These are phyloP conservation scores for Hemithea aestivaria DNA, from an alignment of 2,888 invertebrate genomes.

Conservation along the genomic window DNA sequence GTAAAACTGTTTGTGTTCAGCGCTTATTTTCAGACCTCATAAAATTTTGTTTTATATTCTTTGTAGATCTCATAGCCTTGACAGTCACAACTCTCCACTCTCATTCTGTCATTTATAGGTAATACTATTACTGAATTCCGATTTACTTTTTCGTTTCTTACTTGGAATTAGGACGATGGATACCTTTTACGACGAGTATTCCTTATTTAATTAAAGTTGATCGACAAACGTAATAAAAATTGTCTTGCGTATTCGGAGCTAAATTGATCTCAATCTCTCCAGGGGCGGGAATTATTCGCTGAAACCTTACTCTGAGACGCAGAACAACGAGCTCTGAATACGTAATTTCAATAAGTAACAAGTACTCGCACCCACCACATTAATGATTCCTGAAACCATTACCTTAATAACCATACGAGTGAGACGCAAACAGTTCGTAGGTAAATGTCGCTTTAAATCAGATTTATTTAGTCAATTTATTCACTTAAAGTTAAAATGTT, in stretches of 20 bases:
- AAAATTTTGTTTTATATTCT: constrained; percentile 42
- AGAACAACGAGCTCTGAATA: constrained; percentile 47
- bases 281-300: constrained; percentile 43
- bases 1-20: constrained; percentile 23
- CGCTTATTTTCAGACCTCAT: constrained; percentile 29
- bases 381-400: constrained; percentile 18
- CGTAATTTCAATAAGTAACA: constrained; percentile 41
- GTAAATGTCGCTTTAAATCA: constrained; percentile 2
- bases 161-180: constrained; percentile 5
- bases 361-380: constrained; percentile 8
- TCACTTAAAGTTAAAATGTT: no score
- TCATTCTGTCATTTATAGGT: constrained; percentile 20
- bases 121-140: constrained; percentile 31
- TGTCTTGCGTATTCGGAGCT: constrained; percentile 28
- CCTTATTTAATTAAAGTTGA: constrained; percentile 27
- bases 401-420: constrained; percentile 4
- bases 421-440: background rate
- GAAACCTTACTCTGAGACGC: constrained; percentile 34
- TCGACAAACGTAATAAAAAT: constrained; percentile 26
- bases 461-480: no score
- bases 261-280: constrained; percentile 29
- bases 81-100: no score
- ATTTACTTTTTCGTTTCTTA: no score
- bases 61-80: constrained; percentile 1
- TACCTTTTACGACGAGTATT: constrained; percentile 16